Base-by-base conservation (phyloP, 2,888 invertebrate genomes). In the Junonia oenone region DNA sequence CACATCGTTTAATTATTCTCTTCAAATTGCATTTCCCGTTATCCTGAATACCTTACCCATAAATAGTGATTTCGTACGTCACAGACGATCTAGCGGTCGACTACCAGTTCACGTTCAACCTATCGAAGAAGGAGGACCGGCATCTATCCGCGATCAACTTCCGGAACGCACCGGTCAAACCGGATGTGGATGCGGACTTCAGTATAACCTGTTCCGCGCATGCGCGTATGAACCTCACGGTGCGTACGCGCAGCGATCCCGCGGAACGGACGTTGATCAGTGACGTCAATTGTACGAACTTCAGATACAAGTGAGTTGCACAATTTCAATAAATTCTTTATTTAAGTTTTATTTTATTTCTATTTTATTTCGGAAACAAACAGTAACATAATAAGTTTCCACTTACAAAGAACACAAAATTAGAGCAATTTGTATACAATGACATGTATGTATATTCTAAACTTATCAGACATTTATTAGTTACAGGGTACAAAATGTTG, bases 71-170 rank as follows among this genome's bases (percentile, higher is more conserved):
- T 13, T 43, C 43, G n/a, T 13, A 22, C 22, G 6, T 43, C n/a
- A 43, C 91, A 98, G 98, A 99, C 81, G 97, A 98, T 73, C 91
- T 99, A 55, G 96, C 97, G 11, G 98, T 99, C 51, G 99, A 99
- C 86, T 99, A 98, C 84, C 98, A 99, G 78, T 99, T 99, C 89
- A 99, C 99, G 0, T 99, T 99, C 87, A 99, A 99, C 85, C 89
- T 99, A 53, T 99, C 99, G 4, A 98, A 98, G 81, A 97, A 97
- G 70, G 99, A 99, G 72, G 99, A 99, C 85, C 93, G 95, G 0
- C 96, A 99, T 75, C 96, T 96, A 53, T 96, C 97, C 0, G 97
- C 97, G 68, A 99, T 99, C 61, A 99, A 99, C 89, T 99, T 99
- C 83, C 95, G 97, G 68, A 99, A 99, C 84, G 94, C 96, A 40